Base-by-base conservation (phyloP, 2,797 vertebrate species). In the Dipus sagitta region DNA sequence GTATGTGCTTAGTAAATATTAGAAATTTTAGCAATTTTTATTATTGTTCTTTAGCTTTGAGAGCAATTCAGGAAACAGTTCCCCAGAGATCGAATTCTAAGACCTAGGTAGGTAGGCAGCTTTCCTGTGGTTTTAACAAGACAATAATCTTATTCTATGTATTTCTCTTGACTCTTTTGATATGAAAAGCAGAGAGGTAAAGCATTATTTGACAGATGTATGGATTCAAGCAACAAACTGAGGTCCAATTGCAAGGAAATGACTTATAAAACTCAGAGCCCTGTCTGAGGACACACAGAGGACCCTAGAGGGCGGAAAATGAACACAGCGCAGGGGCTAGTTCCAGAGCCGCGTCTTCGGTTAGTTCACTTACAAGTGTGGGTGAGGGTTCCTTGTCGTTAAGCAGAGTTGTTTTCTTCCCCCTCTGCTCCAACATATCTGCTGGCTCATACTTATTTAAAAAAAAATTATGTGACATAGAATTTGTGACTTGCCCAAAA, bases 191-290 rank as follows among this genome's bases (percentile, higher is more conserved):
- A 95, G 92, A 96, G 96, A 96, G 95, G 95, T 96, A 96, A 96
- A 96, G 91, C 94, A 91, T 96, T 96, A 94, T 96, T 95, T 96
- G 93, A 93, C 95, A 96, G 93, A 95, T 95, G 86, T 95, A 76
- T 96, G 88, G 88, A 95, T 96, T 96, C 93, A 94, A 95, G 93
- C 95, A 96, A 95, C 93, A 96, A 96, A 96, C 96, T 96, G 95
- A 96, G 95, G 94, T 95, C 94, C 94, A 94, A 2, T 94, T 94
- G 92, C 96, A 95, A 88, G 92, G 93, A 94, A 95, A 93, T 92
- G 90, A 81, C 90, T 88, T 97, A 75, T 94, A 67, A 92, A 91
- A 95, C 80, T 96, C 94, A 96, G 92, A 92, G 89, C 94, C 91
- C 91, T 90, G 86, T 96, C 95, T 96, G 83, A 95, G 93, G 95